Evolutionary conservation across 1,140 invertebrate genomes (phyloP).

Genomic region (Tenebrio molitor): DNA sequence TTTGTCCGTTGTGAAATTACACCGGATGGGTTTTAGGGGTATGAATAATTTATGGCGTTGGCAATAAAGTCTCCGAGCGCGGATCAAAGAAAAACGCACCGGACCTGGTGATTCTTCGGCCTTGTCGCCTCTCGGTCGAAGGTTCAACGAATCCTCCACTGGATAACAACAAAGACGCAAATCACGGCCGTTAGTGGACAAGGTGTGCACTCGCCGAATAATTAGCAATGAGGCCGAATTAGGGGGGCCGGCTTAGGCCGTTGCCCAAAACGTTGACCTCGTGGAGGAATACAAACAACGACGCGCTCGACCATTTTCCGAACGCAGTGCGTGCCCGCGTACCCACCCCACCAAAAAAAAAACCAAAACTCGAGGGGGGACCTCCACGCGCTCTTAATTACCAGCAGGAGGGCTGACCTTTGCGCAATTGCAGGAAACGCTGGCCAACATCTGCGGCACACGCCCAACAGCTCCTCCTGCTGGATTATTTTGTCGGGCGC

Average conservation of each 20-base stretch:
- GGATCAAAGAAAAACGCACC: too few relatives aligned
- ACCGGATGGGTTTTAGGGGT: conserved; percentile 3
- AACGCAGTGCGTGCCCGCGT: too few relatives aligned
- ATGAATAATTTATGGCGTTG: conserved; percentile 17
- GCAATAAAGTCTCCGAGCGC: conserved; percentile 2
- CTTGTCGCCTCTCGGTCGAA: too few relatives aligned
- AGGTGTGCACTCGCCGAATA: conserved; percentile 30
- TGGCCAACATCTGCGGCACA: neutral
- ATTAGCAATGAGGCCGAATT: conserved; percentile 32
- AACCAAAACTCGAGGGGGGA: neutral
- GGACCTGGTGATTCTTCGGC: too few relatives aligned
- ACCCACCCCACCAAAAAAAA: too few relatives aligned
- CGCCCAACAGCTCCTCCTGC: too few relatives aligned
- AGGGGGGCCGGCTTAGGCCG: conserved; percentile 20
- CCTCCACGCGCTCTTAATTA: neutral
- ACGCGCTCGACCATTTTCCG: neutral
- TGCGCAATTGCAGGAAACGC: neutral
- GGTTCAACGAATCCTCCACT: conserved; percentile 4
- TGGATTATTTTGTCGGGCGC: too few relatives aligned
- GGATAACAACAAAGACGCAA: neutral
- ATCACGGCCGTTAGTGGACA: conserved; percentile 19
- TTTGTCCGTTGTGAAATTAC: conserved; percentile 11
- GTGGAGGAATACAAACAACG: conserved; percentile 19
- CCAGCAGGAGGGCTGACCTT: neutral
- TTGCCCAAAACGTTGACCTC: conserved; percentile 37